Percentiles rank a stretch among this genome's conserved stretches.
These are phyloP conservation scores for Odobenus rosmarus DNA, from an alignment of 2,113 vertebrate species.

Conservation along the genomic window DNA sequence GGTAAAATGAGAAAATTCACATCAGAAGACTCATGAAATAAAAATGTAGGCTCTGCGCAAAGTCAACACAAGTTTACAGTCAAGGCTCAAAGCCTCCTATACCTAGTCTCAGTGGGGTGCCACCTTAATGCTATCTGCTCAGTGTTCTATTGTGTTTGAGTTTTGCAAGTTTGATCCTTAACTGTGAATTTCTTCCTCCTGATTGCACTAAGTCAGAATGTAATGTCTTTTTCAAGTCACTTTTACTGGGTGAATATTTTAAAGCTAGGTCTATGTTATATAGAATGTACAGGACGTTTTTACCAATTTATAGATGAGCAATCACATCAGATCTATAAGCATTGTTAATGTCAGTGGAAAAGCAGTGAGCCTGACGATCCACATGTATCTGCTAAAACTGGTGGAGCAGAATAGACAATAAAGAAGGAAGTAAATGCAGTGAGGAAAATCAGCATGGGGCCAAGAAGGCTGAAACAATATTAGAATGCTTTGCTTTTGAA, in stretches of 20 bases:
- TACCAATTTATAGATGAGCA: conserved; percentile 56
- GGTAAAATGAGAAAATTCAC: conserved; percentile 73
- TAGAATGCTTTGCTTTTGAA: neutral
- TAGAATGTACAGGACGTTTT: conserved; percentile 61
- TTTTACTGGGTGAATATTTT: conserved; percentile 70
- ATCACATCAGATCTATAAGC: conserved; percentile 58
- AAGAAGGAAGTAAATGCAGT: conserved; percentile 41
- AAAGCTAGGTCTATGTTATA: conserved; percentile 58
- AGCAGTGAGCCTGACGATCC: conserved; percentile 48
- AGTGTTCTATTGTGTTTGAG: conserved; percentile 58
- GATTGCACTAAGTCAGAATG: conserved; percentile 56
- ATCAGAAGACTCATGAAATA: conserved; percentile 82
- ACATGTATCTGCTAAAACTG: conserved; percentile 67
- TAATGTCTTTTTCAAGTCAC: conserved; percentile 63
- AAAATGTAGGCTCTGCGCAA: conserved; percentile 80
- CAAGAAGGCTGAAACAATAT: conserved; percentile 69
- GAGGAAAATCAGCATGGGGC: conserved; percentile 66
- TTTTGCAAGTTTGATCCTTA: conserved; percentile 74
- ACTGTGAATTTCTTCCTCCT: conserved; percentile 70
- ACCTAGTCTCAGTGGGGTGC: conserved; percentile 45
- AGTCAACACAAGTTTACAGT: conserved; percentile 78
- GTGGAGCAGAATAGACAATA: conserved; percentile 67
- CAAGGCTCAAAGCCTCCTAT: conserved; percentile 75
- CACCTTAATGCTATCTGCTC: conserved; percentile 72
- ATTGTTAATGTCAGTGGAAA: conserved; percentile 73